These are phyloP conservation scores for Odontomachus brunneus DNA, from an alignment of 1,140 invertebrate species.

Conservation along the genomic window DNA sequence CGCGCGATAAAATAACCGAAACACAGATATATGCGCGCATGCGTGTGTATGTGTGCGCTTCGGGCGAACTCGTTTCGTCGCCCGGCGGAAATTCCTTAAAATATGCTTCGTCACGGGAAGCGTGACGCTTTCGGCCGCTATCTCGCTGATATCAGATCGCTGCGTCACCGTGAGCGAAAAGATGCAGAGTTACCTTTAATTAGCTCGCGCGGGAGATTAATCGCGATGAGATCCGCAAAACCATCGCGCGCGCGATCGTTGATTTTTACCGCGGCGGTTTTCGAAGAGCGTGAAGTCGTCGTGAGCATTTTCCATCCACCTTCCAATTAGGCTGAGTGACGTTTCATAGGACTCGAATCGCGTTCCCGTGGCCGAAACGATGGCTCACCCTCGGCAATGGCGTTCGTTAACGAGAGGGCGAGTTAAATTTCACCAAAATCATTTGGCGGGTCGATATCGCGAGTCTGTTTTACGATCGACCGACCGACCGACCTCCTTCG, in stretches of 20 bases:
- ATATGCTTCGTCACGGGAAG: neutral
- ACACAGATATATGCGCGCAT: too few relatives aligned
- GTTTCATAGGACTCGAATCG: slow-evolving; percentile 7
- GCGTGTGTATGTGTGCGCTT: neutral
- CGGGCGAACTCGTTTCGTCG: neutral
- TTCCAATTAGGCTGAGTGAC: slow-evolving; percentile 31
- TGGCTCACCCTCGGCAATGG: neutral
- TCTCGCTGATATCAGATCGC: slow-evolving; percentile 1
- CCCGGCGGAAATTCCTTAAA: neutral
- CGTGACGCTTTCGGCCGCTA: neutral
- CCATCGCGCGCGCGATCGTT: neutral
- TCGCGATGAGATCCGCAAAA: neutral
- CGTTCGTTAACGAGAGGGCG: slow-evolving; percentile 1
- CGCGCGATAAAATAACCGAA: neutral
- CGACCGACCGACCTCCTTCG: neutral
- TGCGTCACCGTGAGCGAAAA: neutral
- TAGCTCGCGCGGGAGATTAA: neutral
- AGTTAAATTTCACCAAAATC: slow-evolving; percentile 34
- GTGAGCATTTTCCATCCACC: neutral
- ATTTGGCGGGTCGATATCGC: slow-evolving; percentile 7
- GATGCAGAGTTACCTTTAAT: neutral
- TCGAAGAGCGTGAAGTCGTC: neutral
- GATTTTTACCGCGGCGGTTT: neutral
- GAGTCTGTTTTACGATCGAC: neutral
- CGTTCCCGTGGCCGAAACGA: slow-evolving; percentile 1